A percentile compares a stretch with the other conserved stretches of the same genome.
Conservation (phyloP, 2,113 vertebrate genomes). For the Pluvianellus socialis region DNA sequence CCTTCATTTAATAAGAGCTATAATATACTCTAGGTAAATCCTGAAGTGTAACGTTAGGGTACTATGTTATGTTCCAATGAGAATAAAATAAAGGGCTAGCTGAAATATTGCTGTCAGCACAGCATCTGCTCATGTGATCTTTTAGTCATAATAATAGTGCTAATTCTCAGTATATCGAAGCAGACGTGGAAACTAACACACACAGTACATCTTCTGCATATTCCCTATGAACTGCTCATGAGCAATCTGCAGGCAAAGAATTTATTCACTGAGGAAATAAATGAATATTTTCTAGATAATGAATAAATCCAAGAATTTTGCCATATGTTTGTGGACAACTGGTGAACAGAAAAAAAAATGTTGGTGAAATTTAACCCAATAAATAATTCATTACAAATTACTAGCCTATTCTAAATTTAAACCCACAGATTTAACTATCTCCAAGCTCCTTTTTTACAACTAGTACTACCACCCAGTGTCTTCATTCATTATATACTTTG, state of each 20-base stretch:
- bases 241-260: constrained; percentile 48
- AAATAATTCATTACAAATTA: constrained; percentile 46
- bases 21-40: not conserved
- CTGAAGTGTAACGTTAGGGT: not conserved
- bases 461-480: not conserved
- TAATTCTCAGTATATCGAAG: constrained; percentile 53
- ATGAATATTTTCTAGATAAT: constrained; percentile 58
- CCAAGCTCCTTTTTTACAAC: not conserved
- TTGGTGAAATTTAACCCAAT: constrained; percentile 40
- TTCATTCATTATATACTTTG: constrained; percentile 45
- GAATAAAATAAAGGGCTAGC: constrained; percentile 64
- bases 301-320: constrained; percentile 47
- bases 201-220: constrained; percentile 33
- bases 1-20: not conserved
- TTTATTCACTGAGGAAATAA: constrained; percentile 60
- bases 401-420: constrained; percentile 41
- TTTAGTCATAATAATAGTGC: constrained; percentile 58
- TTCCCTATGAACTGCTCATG: constrained; percentile 39
- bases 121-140: constrained; percentile 61
- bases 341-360: constrained; percentile 22
- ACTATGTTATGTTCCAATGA: not conserved
- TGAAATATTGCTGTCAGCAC: constrained; percentile 54
- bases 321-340: constrained; percentile 63
- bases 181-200: constrained; percentile 47
- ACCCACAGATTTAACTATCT: not conserved